phyloP scores from a whole-genome alignment of 2,113 vertebrate species.

The Fulica atra region DNA sequence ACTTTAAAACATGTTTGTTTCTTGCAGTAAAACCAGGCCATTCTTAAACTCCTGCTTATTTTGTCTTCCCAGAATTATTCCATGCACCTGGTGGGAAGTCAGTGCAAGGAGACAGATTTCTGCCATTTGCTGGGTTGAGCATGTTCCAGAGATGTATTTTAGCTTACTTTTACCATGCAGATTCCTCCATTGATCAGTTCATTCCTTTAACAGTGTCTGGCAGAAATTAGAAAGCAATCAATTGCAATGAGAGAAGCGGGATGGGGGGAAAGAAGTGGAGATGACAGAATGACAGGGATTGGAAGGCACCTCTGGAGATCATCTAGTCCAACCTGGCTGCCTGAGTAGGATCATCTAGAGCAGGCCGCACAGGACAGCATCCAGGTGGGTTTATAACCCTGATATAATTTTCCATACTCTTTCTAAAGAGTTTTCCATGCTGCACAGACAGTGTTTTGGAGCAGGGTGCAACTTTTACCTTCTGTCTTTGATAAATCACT shows the following conservation, averaged over 20 bases:
- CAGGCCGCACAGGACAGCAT: no score
- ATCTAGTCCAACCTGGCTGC: no score
- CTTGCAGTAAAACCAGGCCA: not conserved
- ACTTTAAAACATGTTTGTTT: not conserved
- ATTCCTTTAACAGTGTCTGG: not conserved
- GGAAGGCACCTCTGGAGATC: no score
- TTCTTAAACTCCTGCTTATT: not conserved
- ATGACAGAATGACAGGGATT: no score
- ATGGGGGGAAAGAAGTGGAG: not conserved
- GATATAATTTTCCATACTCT: no score
- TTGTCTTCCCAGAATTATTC: not conserved
- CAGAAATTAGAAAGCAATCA: not conserved
- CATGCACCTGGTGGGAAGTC: not conserved
- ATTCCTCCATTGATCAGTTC: not conserved
- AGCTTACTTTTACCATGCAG: not conserved
- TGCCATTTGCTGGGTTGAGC: not conserved
- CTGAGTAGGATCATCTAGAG: no score
- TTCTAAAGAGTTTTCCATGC: no score
- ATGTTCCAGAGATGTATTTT: not conserved
- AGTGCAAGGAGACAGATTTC: not conserved
- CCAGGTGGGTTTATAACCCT: no score
- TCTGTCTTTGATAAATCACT: no score
- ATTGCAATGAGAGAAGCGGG: fast-evolving
- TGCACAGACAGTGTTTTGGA: no score
- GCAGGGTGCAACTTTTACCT: no score